Conservation (phyloP, 2,113 vertebrate genomes). For the Stegastes partitus region DNA sequence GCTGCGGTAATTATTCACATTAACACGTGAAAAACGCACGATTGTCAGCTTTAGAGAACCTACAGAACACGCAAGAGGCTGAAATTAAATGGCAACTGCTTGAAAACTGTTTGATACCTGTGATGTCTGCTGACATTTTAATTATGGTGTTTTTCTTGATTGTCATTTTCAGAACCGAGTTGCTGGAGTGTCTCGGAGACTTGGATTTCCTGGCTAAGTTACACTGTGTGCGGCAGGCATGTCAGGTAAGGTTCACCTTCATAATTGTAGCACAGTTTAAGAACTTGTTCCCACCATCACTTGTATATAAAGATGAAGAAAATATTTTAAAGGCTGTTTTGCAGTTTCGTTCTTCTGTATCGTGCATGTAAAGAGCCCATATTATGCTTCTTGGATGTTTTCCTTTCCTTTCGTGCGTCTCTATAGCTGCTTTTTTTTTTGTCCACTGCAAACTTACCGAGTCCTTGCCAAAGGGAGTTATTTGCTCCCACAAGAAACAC, state of each 20-base stretch:
- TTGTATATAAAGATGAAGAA: too few relatives aligned
- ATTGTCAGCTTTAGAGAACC: not conserved
- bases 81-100: too few relatives aligned
- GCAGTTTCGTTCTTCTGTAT: too few relatives aligned
- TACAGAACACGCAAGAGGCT: too few relatives aligned
- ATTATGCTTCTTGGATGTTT: too few relatives aligned
- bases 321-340: too few relatives aligned
- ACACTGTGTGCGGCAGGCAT: constrained; percentile 95
- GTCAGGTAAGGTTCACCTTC: constrained; percentile 87
- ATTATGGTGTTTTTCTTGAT: not conserved
- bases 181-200: constrained; percentile 94
- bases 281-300: not conserved
- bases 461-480: too few relatives aligned
- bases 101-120: fast-evolving
- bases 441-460: too few relatives aligned
- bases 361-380: too few relatives aligned
- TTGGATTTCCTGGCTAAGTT: constrained; percentile 96
- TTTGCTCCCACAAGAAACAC: too few relatives aligned
- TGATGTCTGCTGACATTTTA: not conserved
- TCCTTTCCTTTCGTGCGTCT: too few relatives aligned
- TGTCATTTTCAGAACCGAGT: constrained; percentile 88
- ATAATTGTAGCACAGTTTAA: not conserved
- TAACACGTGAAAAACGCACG: not conserved
- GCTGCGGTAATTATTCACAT: constrained; percentile 84
- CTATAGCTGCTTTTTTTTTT: too few relatives aligned